Conservation (phyloP, 2,888 invertebrate genomes). For the Hemithea aestivaria region DNA sequence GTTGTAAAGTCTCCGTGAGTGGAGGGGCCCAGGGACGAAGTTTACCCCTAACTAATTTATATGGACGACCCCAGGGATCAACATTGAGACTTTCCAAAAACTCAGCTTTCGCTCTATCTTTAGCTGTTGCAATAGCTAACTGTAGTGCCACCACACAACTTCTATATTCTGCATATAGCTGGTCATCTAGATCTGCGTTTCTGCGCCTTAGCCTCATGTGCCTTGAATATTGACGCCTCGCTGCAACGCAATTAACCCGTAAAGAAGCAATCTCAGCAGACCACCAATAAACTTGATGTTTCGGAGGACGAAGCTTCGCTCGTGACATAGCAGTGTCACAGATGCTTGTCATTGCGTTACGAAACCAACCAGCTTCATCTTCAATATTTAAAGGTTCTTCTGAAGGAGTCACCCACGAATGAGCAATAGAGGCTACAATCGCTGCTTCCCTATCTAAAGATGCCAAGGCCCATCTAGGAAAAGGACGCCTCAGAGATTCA, state of each 20-base stretch:
- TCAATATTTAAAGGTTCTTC: neutral
- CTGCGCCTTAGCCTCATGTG: neutral
- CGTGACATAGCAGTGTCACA: neutral
- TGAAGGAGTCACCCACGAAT: neutral
- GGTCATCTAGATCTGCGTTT: neutral
- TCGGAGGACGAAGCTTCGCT: neutral
- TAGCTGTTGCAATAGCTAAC: neutral
- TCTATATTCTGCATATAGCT: neutral
- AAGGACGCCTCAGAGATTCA: too few species aligned
- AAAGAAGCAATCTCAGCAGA: neutral
- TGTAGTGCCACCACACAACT: neutral
- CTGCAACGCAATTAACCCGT: neutral
- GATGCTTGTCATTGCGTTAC: neutral
- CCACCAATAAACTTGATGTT: neutral
- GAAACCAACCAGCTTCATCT: neutral
- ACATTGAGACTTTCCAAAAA: neutral
- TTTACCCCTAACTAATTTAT: constrained; percentile 4
- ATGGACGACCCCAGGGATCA: neutral
- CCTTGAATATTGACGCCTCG: neutral
- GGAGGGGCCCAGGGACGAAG: constrained; percentile 8
- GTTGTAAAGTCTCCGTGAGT: constrained; percentile 7
- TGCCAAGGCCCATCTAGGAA: neutral
- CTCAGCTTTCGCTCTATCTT: neutral
- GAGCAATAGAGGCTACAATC: neutral
- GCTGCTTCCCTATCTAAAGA: neutral